These are phyloP conservation scores for Tarsius wallacei DNA, from an alignment of 2,797 vertebrate species.

Conservation along the genomic window DNA sequence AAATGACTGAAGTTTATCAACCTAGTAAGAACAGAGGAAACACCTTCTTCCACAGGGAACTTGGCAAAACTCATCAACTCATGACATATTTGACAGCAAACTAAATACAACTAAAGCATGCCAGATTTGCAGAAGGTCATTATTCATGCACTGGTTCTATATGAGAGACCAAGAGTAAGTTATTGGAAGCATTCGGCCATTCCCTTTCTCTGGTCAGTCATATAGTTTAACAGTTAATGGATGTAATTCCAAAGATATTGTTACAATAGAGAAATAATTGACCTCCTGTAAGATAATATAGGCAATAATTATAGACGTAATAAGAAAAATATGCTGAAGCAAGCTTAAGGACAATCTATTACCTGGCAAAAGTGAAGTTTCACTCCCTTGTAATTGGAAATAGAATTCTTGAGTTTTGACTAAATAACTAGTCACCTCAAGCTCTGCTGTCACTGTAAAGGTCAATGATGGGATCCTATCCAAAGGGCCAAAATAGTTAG, in stretches of 20 bases:
- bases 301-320: neutral
- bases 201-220: neutral
- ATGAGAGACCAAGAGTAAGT: neutral
- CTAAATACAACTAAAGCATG: neutral
- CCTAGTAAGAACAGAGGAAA: neutral
- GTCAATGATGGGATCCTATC: neutral
- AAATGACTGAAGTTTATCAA: neutral
- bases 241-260: constrained; percentile 39
- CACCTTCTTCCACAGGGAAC: neutral
- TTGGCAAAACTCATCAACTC: neutral
- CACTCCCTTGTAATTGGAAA: neutral
- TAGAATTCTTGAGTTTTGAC: neutral
- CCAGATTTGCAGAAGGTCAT: neutral
- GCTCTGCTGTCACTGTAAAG: neutral
- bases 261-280: neutral
- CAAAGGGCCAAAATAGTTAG: neutral
- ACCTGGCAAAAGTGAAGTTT: neutral
- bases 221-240: neutral
- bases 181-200: neutral
- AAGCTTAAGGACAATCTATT: neutral
- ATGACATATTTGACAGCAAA: neutral
- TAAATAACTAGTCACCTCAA: neutral
- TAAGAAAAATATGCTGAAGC: neutral
- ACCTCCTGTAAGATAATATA: constrained; percentile 33
- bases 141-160: neutral